Percentiles rank a stretch among this genome's conserved stretches.
These are phyloP conservation scores for Alca torda DNA, from an alignment of 2,797 vertebrate species.

Conservation along the genomic window DNA sequence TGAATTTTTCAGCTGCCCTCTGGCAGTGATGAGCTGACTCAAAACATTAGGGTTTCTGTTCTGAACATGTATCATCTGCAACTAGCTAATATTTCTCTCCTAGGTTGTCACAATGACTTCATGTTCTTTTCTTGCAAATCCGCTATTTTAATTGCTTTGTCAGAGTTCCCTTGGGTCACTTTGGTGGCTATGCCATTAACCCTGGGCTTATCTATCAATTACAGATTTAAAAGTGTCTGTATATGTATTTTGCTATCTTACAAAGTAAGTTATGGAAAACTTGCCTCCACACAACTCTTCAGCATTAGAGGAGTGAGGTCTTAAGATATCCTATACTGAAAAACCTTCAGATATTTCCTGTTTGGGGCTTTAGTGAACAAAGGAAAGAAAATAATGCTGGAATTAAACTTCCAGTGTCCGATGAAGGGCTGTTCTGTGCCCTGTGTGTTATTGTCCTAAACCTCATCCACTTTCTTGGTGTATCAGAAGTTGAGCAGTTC, in stretches of 20 bases:
- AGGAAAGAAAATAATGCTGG: neutral
- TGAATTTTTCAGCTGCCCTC: slow-evolving; percentile 35
- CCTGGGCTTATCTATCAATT: slow-evolving; percentile 32
- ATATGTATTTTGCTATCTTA: neutral
- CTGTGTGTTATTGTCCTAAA: neutral
- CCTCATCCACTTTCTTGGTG: neutral
- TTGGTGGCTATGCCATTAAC: slow-evolving; percentile 50
- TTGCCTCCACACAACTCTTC: neutral
- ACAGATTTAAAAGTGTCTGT: neutral
- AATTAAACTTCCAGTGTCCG: neutral
- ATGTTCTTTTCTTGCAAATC: slow-evolving; percentile 22
- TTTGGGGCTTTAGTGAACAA: neutral
- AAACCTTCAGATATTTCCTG: neutral
- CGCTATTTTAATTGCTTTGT: slow-evolving; percentile 47
- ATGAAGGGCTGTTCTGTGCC: neutral
- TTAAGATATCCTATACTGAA: neutral
- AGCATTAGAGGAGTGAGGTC: neutral
- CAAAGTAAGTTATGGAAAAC: neutral
- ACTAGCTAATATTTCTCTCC: slow-evolving; percentile 38
- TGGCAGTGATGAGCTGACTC: slow-evolving; percentile 58
- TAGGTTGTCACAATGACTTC: slow-evolving; percentile 20
- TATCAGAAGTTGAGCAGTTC: neutral
- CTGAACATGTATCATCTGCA: slow-evolving; percentile 37
- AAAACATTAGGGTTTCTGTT: slow-evolving; percentile 54
- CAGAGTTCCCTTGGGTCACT: slow-evolving; percentile 12